phyloP scores from a whole-genome alignment of 2,888 invertebrate species.

The Folsomia manolachei region DNA sequence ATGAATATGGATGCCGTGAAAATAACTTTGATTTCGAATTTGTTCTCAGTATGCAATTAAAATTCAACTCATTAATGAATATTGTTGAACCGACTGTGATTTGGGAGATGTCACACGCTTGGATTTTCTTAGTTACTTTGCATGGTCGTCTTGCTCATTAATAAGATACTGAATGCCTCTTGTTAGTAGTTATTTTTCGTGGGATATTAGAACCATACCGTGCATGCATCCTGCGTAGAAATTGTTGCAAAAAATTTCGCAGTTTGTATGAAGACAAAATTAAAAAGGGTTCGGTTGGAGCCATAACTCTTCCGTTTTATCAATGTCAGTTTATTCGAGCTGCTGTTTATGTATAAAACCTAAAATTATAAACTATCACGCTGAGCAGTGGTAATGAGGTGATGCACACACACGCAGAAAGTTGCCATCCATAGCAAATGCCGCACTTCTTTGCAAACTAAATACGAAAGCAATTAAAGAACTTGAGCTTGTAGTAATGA shows the following conservation, averaged over 20 bases:
- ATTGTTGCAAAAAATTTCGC: neutral
- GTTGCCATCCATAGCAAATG: neutral
- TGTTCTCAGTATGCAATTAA: conserved; percentile 13
- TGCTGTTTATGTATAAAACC: neutral
- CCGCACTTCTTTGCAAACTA: too few species aligned
- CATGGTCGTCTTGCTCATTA: neutral
- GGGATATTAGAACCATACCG: neutral
- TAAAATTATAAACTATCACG: neutral
- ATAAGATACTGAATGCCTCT: neutral
- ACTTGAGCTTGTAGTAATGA: neutral
- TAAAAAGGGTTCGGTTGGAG: too few species aligned
- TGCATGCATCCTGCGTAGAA: neutral
- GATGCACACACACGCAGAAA: neutral
- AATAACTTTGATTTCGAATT: neutral
- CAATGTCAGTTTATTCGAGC: too few species aligned
- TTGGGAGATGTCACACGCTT: neutral
- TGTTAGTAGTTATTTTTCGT: neutral
- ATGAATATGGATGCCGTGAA: neutral
- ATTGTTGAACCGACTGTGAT: conserved; percentile 14
- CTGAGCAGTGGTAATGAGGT: neutral
- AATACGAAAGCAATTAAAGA: neutral
- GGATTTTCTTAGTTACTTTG: neutral
- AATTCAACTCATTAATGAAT: conserved; percentile 23
- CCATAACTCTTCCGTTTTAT: too few species aligned
- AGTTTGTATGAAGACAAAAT: too few species aligned